Evolutionary conservation across 1,140 invertebrate genomes (phyloP).

Genomic region (Rhagoletis zephyria): DNA sequence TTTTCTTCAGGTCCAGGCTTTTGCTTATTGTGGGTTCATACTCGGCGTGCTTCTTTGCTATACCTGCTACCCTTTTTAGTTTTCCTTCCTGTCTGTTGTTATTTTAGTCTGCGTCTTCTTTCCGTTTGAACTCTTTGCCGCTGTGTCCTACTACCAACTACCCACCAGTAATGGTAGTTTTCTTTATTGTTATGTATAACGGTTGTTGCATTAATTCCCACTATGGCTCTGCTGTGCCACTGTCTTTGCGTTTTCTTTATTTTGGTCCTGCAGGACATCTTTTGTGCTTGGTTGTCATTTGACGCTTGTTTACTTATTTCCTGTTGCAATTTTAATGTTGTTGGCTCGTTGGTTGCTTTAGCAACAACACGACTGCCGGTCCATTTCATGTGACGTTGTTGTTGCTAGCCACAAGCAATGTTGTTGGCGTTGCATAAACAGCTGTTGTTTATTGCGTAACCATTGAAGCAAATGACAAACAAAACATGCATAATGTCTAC

Average conservation of each 20-base stretch:
- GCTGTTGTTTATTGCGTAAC: conserved; percentile 51
- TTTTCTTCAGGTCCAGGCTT: neutral
- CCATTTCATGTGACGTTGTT: neutral
- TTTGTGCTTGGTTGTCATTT: conserved; percentile 39
- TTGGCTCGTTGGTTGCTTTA: neutral
- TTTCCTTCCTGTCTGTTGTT: neutral
- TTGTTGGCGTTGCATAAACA: conserved; percentile 12
- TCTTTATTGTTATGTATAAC: neutral
- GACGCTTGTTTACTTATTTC: conserved; percentile 51
- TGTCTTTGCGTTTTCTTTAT: conserved; percentile 9
- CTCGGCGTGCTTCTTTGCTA: neutral
- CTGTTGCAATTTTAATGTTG: conserved; percentile 53
- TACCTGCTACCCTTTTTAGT: neutral
- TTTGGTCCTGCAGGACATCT: conserved; percentile 6
- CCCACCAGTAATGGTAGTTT: neutral
- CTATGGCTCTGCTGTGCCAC: neutral
- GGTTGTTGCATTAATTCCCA: conserved; percentile 18
- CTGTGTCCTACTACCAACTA: neutral
- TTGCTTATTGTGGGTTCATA: neutral
- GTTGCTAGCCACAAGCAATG: neutral
- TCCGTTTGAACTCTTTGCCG: too few relatives aligned
- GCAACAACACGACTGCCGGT: conserved; percentile 16
- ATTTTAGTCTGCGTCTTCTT: too few relatives aligned
- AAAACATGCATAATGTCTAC: conserved; percentile 42
- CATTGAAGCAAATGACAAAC: conserved; percentile 48